A percentile compares a stretch with the other conserved stretches of the same genome.
These are phyloP conservation scores for Penaeus japonicus DNA, from an alignment of 1,140 invertebrate species.

Conservation along the genomic window DNA sequence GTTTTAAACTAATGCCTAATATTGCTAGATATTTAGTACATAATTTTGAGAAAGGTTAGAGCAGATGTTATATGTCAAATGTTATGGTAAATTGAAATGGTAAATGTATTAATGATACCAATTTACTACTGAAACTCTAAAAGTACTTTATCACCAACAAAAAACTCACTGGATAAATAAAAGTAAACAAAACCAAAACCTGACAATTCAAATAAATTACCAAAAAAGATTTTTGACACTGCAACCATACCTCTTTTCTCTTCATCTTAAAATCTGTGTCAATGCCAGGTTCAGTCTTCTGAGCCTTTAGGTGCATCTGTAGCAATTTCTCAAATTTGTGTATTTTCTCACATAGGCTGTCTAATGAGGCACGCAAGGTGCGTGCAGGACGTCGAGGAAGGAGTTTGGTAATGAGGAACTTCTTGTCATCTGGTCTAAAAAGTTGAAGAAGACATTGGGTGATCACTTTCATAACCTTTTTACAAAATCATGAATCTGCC, in stretches of 20 bases:
- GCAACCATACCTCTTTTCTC: constrained; percentile 70
- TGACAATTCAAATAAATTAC: not conserved
- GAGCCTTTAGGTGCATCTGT: constrained; percentile 70
- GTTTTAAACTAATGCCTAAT: too few relatives aligned
- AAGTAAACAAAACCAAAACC: not conserved
- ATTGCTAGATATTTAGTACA: too few relatives aligned
- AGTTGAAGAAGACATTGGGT: constrained; percentile 49
- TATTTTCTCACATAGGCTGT: constrained; percentile 73
- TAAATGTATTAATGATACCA: too few relatives aligned
- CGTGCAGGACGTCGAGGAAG: constrained; percentile 89
- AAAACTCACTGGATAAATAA: not conserved
- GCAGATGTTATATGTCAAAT: too few relatives aligned
- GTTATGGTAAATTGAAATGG: too few relatives aligned
- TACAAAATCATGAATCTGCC: too few relatives aligned
- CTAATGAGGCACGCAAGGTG: constrained; percentile 77
- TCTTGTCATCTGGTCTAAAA: constrained; percentile 85
- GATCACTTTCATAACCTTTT: too few relatives aligned
- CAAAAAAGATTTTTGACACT: not conserved
- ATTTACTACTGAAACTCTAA: not conserved
- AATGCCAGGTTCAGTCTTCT: constrained; percentile 65
- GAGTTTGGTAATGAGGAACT: constrained; percentile 81
- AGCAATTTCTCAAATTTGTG: constrained; percentile 62
- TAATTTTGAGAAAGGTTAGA: too few relatives aligned
- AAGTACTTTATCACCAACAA: not conserved
- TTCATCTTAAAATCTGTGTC: constrained; percentile 79